Base-by-base conservation (phyloP, 35 echinoderm and acorn worm genomes). In the Ophiothrix spiculata region DNA sequence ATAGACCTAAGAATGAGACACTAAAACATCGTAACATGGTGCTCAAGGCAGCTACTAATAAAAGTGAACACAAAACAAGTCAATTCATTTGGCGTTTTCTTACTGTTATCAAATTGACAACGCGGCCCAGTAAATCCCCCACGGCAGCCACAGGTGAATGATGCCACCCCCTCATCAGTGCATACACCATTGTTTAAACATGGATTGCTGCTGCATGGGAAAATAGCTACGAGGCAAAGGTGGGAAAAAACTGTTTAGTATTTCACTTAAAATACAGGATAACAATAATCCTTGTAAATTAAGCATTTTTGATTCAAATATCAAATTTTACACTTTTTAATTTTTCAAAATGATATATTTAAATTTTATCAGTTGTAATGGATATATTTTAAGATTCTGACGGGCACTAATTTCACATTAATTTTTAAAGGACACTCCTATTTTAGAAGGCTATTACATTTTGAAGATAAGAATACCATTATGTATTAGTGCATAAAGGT, bases 171-270 rank as follows among this genome's bases (percentile, higher is more conserved):
- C 1, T 33, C 69, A 45, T 39, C 38, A 0, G 6, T 45, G 33
- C 80, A 83, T 15, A 38, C 42, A 21, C 80, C 79, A 54, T 35
- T 41, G 31, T 83, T 90, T 16, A 79, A 56, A 32, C 79, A 90
- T 31, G 79, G 80, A 35, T 75, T 56, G 37, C 23, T 35, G 4
- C 31, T 45, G 39, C 87, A 90, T 1, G 40, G 74, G 31, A 78
- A 37, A 25, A 87, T 32, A 78, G 35, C 76, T 87, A 39, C 16
- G 32, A 1, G 39, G 32, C 28, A 45, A 32, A 49, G 56, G 31
- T 56, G 31, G 36, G 46, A 56, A 83, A 64, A 83, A 10, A 75
- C 29, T n/a, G 35, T 75, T 33, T 31, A 75, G 2, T 75, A 2
- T 31, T 2, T 75, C 73, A 75, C 35, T 2, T n/a, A 1, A 31